These are phyloP conservation scores for Chironomus riparius DNA, from an alignment of 2,888 invertebrate genomes.

Conservation along the genomic window DNA sequence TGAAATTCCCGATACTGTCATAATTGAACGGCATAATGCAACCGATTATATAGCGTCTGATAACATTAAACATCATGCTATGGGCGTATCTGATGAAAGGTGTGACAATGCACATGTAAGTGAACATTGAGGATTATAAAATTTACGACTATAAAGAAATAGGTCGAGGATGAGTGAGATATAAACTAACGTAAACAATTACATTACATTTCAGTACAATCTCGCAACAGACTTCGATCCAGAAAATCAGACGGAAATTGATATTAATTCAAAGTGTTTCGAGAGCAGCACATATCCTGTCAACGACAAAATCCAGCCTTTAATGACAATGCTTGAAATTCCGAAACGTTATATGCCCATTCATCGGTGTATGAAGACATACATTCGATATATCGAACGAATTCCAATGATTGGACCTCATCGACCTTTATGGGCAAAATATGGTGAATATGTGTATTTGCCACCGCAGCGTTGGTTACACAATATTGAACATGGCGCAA, in stretches of 20 bases:
- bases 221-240: slow-evolving; percentile 34
- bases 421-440: slow-evolving; percentile 52
- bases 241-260: slow-evolving; percentile 29
- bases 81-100: slow-evolving; percentile 45
- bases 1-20: neutral
- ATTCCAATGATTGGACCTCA: slow-evolving; percentile 60
- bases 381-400: slow-evolving; percentile 51
- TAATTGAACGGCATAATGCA: neutral
- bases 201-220: neutral
- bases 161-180: too few relatives aligned
- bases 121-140: too few relatives aligned
- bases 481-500: slow-evolving; percentile 70
- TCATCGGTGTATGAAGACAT: slow-evolving; percentile 56
- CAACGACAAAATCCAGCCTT: slow-evolving; percentile 35
- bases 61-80: slow-evolving; percentile 33
- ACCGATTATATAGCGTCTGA: neutral
- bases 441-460: slow-evolving; percentile 68
- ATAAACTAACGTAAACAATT: too few relatives aligned
- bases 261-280: neutral
- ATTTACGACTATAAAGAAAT: too few relatives aligned
- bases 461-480: slow-evolving; percentile 77
- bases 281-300: neutral
- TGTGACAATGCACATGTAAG: slow-evolving; percentile 56
- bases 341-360: slow-evolving; percentile 52
- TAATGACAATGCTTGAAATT: slow-evolving; percentile 47